These are phyloP conservation scores for Psix sp. DNA, from an alignment of 1,140 invertebrate genomes.

Conservation along the genomic window DNA sequence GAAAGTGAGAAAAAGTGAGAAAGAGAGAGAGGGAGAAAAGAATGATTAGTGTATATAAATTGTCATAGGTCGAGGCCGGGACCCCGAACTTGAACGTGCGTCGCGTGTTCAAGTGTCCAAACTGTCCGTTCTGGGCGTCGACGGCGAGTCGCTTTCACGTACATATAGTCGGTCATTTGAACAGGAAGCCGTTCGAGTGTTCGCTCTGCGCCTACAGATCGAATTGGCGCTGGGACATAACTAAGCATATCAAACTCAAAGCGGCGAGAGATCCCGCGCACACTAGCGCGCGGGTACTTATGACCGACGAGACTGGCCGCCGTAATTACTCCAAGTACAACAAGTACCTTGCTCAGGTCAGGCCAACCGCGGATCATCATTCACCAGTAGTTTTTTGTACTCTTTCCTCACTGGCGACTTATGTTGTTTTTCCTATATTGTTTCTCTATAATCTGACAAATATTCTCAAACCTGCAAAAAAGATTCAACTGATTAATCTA, in stretches of 20 bases:
- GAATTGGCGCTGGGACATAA: conserved; percentile 97
- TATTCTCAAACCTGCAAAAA: no score
- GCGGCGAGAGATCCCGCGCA: conserved; percentile 88
- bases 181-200: conserved; percentile 96
- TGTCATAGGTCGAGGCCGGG: conserved; percentile 69
- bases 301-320: conserved; percentile 93
- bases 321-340: conserved; percentile 95
- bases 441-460: no score
- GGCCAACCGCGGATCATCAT: conserved; percentile 52
- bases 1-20: conserved; percentile 3
- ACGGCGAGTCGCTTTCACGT: conserved; percentile 95
- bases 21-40: conserved; percentile 27
- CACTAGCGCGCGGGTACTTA: conserved; percentile 86
- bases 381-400: conserved; percentile 20
- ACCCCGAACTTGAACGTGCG: conserved; percentile 71
- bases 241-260: conserved; percentile 95
- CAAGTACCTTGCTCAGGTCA: conserved; percentile 87
- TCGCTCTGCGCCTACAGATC: conserved; percentile 94
- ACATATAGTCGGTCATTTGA: conserved; percentile 93
- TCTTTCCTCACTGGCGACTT: neutral
- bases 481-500: no score
- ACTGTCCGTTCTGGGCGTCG: conserved; percentile 92
- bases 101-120: conserved; percentile 90
- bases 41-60: conserved; percentile 3
- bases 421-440: no score